Percentiles rank a stretch among this genome's conserved stretches.
Conservation (phyloP, 2,113 vertebrate genomes). For the Antechinus stuartii region DNA sequence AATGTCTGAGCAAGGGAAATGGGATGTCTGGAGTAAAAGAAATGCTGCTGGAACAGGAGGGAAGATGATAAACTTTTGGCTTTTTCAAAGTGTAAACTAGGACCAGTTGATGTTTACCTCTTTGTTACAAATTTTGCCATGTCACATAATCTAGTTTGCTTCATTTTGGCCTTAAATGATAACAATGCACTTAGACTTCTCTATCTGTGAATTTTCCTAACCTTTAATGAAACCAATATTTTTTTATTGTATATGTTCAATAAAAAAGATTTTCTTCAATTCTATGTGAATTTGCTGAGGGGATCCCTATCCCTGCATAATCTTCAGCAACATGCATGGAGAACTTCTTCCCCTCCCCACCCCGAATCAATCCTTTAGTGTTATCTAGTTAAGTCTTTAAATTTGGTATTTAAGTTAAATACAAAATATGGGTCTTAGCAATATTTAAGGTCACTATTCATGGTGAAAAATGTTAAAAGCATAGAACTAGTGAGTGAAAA, state of each 20-base stretch:
- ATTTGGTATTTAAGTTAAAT: slow-evolving; percentile 81
- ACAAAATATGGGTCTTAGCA: slow-evolving; percentile 73
- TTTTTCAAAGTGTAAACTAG: neutral
- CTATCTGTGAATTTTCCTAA: neutral
- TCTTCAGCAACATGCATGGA: slow-evolving; percentile 44
- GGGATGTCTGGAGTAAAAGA: neutral
- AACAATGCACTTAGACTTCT: neutral
- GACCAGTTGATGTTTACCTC: slow-evolving; percentile 9
- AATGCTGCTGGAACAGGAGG: neutral
- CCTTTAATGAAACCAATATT: slow-evolving; percentile 44
- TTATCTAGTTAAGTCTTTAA: slow-evolving; percentile 78
- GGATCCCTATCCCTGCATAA: slow-evolving; percentile 44
- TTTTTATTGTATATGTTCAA: slow-evolving; percentile 60
- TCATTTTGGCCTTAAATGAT: neutral
- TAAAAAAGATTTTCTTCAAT: slow-evolving; percentile 67
- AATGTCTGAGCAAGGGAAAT: neutral
- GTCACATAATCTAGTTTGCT: neutral
- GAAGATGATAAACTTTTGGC: neutral
- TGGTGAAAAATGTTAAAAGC: slow-evolving; percentile 74
- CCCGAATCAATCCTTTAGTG: slow-evolving; percentile 54
- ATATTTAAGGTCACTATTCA: slow-evolving; percentile 76
- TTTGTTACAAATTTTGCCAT: neutral
- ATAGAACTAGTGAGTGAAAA: slow-evolving; percentile 68
- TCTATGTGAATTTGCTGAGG: slow-evolving; percentile 45
- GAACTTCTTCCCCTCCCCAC: neutral